Evolutionary conservation across 2,888 invertebrate species (phyloP), one percentile per base, ranked within the genome.

Genomic region (Thecocarcelia acutangulata): DNA sequence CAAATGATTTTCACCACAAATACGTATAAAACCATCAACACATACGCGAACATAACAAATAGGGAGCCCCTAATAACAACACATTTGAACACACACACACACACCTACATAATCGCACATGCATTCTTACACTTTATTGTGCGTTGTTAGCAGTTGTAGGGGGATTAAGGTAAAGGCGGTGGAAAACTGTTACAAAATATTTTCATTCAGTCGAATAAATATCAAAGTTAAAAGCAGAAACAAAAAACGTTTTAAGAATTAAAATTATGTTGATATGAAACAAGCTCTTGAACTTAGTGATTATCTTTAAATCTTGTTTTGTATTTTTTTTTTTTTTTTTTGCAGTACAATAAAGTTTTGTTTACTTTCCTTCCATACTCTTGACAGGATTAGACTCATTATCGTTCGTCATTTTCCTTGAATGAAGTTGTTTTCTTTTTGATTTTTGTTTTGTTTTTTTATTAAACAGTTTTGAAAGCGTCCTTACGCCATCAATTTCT

Each of bases 1-100:
- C 90, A 89, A 87, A 88, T 89, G 88, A 88, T 89, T 90, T 88
- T 87, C 86, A 86, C 86, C 86, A 85, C 86, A 85, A 83, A 63
- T 74, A 75, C 69, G 66, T 61, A 61, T 59, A 13, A 40, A 59
- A 61, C 61, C 44, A 63, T 33, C 19, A 42, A 56, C 33, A 48
- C 66, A 75, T 11, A 59, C 28, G 50, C 61, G 19, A 17, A 69
- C 37, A 73, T 15, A 58, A 21, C 50, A 52, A 64, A 59, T 82
- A 78, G 77, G 77, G 81, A 81, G 77, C 58, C 85, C 86, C 83
- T 84, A 85, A 70, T 77, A 80, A 75, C 74, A 75, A 66, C 69
- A 82, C 58, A 77, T 44, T 73, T 52, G 72, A 52, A 81, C 19
- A 66, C 40, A 21, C 21, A 75, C 1, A 52, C 24, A 19, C 6